Evolutionary conservation across 37 sponge, comb jelly and placozoan species (phyloP).

Genomic region (Hormiphora californensis): DNA sequence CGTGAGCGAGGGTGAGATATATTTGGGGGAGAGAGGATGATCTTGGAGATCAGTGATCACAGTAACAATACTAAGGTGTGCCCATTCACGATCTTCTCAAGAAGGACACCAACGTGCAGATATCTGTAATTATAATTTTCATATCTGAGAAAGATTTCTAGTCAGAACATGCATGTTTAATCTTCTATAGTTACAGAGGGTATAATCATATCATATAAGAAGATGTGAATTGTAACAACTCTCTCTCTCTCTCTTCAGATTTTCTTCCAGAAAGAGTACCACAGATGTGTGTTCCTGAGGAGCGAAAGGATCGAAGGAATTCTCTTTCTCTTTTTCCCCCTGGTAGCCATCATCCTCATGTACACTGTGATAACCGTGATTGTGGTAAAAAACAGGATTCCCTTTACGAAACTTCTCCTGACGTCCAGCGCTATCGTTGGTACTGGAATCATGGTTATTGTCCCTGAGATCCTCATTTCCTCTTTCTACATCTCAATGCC

Average conservation of each 20-base stretch:
- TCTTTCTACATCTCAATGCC: background rate
- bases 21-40: no score
- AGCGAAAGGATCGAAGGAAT: background rate
- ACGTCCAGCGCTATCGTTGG: background rate
- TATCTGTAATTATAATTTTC: no score
- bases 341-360: background rate
- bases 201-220: no score
- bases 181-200: background rate
- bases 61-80: no score
- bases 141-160: no score
- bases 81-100: no score
- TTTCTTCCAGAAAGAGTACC: background rate
- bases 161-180: no score
- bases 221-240: no score
- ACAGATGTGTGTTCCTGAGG: background rate
- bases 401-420: background rate
- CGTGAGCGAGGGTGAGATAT: no score
- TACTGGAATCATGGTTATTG: background rate
- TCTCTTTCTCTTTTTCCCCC: background rate
- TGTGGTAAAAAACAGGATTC: constrained; percentile 1
- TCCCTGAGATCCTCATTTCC: constrained; percentile 28
- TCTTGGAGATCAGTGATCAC: no score
- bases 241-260: no score
- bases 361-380: background rate
- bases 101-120: no score